Percentiles rank a stretch among this genome's conserved stretches.
phyloP scores from a whole-genome alignment of 64 coral and sea anemone genomes.

The Dendrophyllia cribrosa region DNA sequence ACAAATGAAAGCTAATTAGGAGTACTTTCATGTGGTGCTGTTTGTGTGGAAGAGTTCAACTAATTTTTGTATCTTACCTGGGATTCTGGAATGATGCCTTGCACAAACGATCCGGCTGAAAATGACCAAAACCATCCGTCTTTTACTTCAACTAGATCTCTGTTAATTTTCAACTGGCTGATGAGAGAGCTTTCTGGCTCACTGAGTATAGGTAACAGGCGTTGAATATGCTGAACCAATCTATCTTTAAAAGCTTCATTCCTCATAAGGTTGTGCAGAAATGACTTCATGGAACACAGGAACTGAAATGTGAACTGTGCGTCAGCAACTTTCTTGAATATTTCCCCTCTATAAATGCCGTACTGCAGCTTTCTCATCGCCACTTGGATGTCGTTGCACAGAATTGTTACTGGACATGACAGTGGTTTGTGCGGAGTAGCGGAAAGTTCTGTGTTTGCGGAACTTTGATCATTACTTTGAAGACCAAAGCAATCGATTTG shows the following conservation, averaged over 20 bases:
- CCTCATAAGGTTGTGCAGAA: not conserved
- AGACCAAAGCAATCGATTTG: constrained; percentile 24
- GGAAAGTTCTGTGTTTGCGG: not conserved
- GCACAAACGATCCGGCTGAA: not conserved
- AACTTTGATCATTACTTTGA: not conserved
- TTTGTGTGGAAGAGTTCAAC: not conserved
- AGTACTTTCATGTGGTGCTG: too few species aligned
- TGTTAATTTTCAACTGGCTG: not conserved
- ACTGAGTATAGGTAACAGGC: not conserved
- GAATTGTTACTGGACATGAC: constrained; percentile 27
- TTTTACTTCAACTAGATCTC: constrained; percentile 20
- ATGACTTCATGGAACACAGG: not conserved
- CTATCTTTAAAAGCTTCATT: constrained; percentile 21
- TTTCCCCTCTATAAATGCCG: not conserved
- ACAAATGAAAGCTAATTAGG: too few species aligned
- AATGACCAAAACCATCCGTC: constrained; percentile 23
- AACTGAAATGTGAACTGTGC: not conserved
- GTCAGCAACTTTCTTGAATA: not conserved
- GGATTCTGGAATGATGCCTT: not conserved
- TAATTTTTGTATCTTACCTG: not conserved
- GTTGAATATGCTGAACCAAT: constrained; percentile 8
- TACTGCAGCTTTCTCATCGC: not conserved
- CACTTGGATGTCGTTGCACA: not conserved
- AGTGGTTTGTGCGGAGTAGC: constrained; percentile 6
- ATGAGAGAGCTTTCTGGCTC: constrained; percentile 10